Conservation (phyloP, 2,888 invertebrate species). For the Melipona beecheii region DNA sequence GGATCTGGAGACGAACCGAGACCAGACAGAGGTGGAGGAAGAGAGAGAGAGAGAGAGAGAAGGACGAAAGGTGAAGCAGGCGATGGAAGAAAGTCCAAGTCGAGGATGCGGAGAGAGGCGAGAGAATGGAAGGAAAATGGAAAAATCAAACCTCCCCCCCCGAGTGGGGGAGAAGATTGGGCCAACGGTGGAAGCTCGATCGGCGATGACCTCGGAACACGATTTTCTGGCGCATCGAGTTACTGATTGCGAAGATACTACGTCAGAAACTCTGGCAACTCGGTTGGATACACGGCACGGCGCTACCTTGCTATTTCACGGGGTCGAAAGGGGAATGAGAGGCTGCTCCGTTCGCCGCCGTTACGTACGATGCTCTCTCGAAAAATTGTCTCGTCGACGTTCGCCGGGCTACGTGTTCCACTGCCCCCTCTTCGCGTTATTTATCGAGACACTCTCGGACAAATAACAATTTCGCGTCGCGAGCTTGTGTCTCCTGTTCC, state of each 20-base stretch:
- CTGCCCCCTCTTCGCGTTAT: neutral
- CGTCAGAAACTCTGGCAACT: slow-evolving; percentile 40
- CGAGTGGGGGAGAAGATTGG: slow-evolving; percentile 46
- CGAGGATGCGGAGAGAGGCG: neutral
- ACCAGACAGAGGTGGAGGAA: neutral
- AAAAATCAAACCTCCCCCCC: neutral
- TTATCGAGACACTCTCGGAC: slow-evolving; percentile 11
- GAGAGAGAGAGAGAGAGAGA: neutral
- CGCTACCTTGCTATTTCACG: slow-evolving; percentile 22
- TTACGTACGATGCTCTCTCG: slow-evolving; percentile 11
- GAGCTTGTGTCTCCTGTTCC: neutral
- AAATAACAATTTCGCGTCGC: slow-evolving; percentile 33
- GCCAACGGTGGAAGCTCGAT: slow-evolving; percentile 63
- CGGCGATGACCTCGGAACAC: slow-evolving; percentile 63
- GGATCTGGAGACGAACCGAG: slow-evolving; percentile 65
- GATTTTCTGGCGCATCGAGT: slow-evolving; percentile 69
- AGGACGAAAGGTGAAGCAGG: neutral
- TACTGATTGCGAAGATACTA: slow-evolving; percentile 66
- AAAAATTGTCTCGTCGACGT: slow-evolving; percentile 45
- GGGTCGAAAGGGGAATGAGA: neutral
- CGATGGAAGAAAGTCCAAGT: neutral
- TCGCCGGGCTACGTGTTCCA: slow-evolving; percentile 27
- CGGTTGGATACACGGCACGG: neutral
- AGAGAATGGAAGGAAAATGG: neutral
- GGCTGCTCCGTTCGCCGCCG: neutral